Evolutionary conservation across 2,797 vertebrate genomes (phyloP), one percentile per base, ranked within the genome.

Genomic region (Rhynchonycteris naso): DNA sequence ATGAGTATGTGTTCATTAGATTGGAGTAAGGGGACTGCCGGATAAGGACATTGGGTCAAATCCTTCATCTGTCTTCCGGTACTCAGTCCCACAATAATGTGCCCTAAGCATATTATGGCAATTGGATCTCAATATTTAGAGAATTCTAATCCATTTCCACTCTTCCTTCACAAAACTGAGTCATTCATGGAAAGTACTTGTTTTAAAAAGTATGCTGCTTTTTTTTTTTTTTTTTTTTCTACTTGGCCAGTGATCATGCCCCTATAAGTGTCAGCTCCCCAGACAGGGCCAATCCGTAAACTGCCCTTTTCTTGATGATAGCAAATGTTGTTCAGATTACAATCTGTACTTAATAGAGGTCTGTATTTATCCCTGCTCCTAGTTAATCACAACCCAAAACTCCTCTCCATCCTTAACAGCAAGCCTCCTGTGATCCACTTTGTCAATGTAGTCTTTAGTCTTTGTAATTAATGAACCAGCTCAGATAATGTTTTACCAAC

Each of bases 1-100:
- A 97, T 96, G 95, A 91, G 72, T 98, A 78, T 98, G 96, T 96
- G 96, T 98, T 98, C 98, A 98, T 98, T 98, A 98, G 93, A 97
- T 93, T 97, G 91, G 94, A 98, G 92, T 96, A 97, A 88, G 86
- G 98, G 91, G 84, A 97, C 96, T 95, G 95, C 96, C 95, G 94
- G 86, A 97, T 97, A 96, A 98, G 97, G 98, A 94, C 96, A 98
- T 93, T 92, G 97, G 98, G 98, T 98, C 98, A 98, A 98, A 97
- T 97, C 95, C 95, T 98, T 97, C 97, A 98, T 98, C 97, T 98
- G 96, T 95, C 97, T 97, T 92, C 68, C 97, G 95, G 97, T 95
- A 97, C 97, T 98, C 93, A 96, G 97, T 98, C 98, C 96, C 88
- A 95, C 90, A 94, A 95, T 97, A 97, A 98, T 97, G 94, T 94